Base-by-base conservation (phyloP, 2,888 invertebrate species). In the Eupithecia vulgata region DNA sequence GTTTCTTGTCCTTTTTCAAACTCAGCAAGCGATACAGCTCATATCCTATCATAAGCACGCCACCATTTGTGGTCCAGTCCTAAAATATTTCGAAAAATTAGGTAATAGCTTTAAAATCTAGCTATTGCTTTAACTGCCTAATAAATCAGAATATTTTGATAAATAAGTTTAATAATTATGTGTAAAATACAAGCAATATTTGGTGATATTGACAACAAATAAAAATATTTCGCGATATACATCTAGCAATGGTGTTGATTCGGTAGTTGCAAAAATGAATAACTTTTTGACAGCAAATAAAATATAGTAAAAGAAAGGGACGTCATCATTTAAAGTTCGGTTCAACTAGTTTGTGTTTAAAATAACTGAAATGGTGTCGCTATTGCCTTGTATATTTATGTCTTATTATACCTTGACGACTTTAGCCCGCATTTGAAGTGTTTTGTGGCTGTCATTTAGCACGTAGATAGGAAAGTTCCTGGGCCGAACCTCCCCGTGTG, bases 11-110 rank as follows among this genome's bases (percentile, higher is more conserved):
- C 81, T 95, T 96, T 87, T 97, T 97, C 86, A 98, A 94, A 79
- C 98, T 98, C 70, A 99, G 94, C 79, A 99, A 95, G 25, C 99
- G 95, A 87, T 98, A 99, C 87, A 99, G 95, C 92, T 99, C 99
- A 88, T 99, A 99, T 1, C 99, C 99, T 87, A 99, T 98, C 82
- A 99, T 95, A 52, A 99, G 94, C 1, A 99, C 99, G 1, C 99
- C 99, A 7, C 99, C 99, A 12, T 96, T 95, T 52, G 96, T 95
- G 57, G 96, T 95, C 99, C 99, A 99, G 72, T 97, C 97, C 85
- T 95, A 91, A 82, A 87, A 85, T 59, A 45, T 69, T 57, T 1
- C 21, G 48, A 40, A 66, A 25, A 59, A 21, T 61, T 7, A 34
- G 10, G 30, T 12, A 34, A 59, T 10, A 34, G 4, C 61, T 17